Evolutionary conservation across 2,888 invertebrate genomes (phyloP), one percentile per base, ranked within the genome.

Genomic region (Plagodis dolabraria): DNA sequence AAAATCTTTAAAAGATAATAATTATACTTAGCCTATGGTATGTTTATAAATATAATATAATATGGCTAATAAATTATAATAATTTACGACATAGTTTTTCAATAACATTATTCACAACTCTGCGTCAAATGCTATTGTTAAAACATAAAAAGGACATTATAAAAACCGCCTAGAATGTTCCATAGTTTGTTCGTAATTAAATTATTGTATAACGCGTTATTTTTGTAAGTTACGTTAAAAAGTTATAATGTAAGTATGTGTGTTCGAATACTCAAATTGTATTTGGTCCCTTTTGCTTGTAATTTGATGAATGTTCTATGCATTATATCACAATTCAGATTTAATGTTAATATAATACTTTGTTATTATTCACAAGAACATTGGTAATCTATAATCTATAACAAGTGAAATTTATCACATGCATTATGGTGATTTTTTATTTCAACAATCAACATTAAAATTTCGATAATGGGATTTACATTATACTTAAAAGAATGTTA

Each of bases 241-340:
- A 69, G 76, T 83, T 76, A 79, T 71, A 70, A 74, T 69, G 44
- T 80, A 77, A 80, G 73, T 79, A 76, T 78, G 71, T 80, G 71
- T 79, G 71, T 73, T 77, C 75, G 70, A 74, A 77, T 63, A 78
- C 71, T 83, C 80, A 86, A 86, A 80, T 87, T 77, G 75, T 86
- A 87, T 87, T 92, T 92, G 92, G 92, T 92, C 92, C 92, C 92
- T 90, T 92, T 87, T 86, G 92, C 92, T 92, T 92, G 92, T 90
- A 92, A 89, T 88, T 77, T 74, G 53, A 81, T 86, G 85, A 86
- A 85, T 85, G 73, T 74, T 79, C 72, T 71, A 77, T 72, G 69
- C 74, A 75, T 76, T 72, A 73, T 69, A 75, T 76, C 73, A 78
- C 72, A 70, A 82, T 87, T 82, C 80, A 83, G 80, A 80, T 78